phyloP scores from a whole-genome alignment of 2,888 invertebrate genomes.

The Pimpla rufipes region DNA sequence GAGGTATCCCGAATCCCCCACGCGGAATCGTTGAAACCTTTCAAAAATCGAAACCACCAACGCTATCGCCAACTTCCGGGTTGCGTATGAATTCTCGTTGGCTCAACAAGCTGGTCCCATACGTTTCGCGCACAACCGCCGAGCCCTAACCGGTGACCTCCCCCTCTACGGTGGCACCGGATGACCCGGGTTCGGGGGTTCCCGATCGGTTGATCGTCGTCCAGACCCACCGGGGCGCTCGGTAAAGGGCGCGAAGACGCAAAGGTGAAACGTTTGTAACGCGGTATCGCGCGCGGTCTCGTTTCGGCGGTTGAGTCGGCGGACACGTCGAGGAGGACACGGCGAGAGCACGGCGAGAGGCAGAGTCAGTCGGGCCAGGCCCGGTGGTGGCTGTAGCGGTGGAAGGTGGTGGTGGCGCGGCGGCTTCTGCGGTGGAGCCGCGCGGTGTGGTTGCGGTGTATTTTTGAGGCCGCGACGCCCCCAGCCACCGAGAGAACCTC shows the following conservation, averaged over 20 bases:
- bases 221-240: background rate
- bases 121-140: too few relatives aligned
- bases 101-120: too few relatives aligned
- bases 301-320: slow-evolving; percentile 80
- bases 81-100: too few relatives aligned
- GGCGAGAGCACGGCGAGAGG: slow-evolving; percentile 44
- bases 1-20: too few relatives aligned
- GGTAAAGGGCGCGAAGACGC: too few relatives aligned
- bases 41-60: too few relatives aligned
- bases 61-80: too few relatives aligned
- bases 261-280: slow-evolving; percentile 83
- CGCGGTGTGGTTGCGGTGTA: slow-evolving; percentile 86
- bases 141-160: too few relatives aligned
- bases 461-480: slow-evolving; percentile 85
- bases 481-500: slow-evolving; percentile 77
- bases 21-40: too few relatives aligned
- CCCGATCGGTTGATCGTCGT: too few relatives aligned
- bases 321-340: slow-evolving; percentile 57
- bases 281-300: slow-evolving; percentile 82
- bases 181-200: too few relatives aligned
- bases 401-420: slow-evolving; percentile 83
- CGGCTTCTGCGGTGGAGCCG: slow-evolving; percentile 85
- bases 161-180: too few relatives aligned
- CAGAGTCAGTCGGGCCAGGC: slow-evolving; percentile 62
- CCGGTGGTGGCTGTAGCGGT: slow-evolving; percentile 78